These are phyloP conservation scores for Rhabdophis nuchalis DNA, from an alignment of 2,797 vertebrate genomes.

Conservation along the genomic window DNA sequence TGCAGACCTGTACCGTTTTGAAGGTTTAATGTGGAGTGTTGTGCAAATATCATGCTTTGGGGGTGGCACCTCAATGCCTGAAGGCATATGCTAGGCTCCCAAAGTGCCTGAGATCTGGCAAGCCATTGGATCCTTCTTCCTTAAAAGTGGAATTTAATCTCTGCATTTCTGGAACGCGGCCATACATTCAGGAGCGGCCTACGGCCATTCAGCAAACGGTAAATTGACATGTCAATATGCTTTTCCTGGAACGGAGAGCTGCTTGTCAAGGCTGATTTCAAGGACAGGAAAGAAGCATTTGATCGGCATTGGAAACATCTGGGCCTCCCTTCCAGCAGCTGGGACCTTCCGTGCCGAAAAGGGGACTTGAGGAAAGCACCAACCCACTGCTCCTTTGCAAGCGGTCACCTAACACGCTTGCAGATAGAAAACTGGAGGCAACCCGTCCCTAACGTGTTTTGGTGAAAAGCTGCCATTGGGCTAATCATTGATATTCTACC, in stretches of 20 bases:
- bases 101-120: neutral
- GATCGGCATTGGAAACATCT: conserved; percentile 15
- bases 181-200: neutral
- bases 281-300: neutral
- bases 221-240: conserved; percentile 5
- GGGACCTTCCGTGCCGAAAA: neutral
- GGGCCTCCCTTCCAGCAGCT: neutral
- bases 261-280: conserved; percentile 3
- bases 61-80: neutral
- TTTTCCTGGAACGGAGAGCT: conserved; percentile 8
- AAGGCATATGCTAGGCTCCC: neutral
- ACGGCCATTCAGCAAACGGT: conserved; percentile 4
- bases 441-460: neutral
- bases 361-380: neutral
- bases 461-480: neutral
- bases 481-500: neutral
- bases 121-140: neutral
- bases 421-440: neutral
- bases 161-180: neutral
- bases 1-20: neutral
- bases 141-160: neutral
- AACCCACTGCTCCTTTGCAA: neutral
- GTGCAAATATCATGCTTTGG: neutral
- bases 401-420: neutral
- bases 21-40: neutral